These are phyloP conservation scores for Megalonaias nervosa DNA, from an alignment of 1,140 invertebrate species.

Conservation along the genomic window DNA sequence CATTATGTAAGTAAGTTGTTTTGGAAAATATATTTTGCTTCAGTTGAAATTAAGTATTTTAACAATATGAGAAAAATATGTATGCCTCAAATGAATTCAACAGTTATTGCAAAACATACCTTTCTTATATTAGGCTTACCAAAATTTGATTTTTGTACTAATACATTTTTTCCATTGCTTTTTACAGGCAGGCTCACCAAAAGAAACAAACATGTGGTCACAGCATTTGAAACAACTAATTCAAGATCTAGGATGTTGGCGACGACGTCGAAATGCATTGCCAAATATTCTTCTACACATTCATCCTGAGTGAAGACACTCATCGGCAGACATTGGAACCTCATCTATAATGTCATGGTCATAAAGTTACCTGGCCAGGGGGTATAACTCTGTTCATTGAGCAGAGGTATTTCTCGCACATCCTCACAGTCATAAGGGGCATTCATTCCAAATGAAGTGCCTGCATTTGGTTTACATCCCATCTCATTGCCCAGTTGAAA, in stretches of 20 bases:
- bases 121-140: neutral
- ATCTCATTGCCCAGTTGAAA: no score
- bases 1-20: neutral
- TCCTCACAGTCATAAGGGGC: no score
- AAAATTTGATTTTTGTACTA: neutral
- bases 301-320: no score
- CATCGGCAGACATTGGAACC: no score
- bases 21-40: neutral
- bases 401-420: no score
- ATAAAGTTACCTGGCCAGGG: no score
- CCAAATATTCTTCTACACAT: conserved; percentile 81
- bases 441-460: no score
- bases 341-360: no score
- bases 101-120: neutral
- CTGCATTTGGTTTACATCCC: no score
- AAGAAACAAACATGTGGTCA: conserved; percentile 90
- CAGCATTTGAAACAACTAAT: conserved; percentile 90
- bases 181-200: conserved; percentile 88
- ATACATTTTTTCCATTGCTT: conserved; percentile 42
- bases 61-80: neutral
- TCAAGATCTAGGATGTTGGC: conserved; percentile 91
- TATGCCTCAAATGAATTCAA: neutral
- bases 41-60: neutral
- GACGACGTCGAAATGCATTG: conserved; percentile 89
- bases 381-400: no score